phyloP scores from a whole-genome alignment of 2,797 vertebrate species.

The Pangasius macronema region DNA sequence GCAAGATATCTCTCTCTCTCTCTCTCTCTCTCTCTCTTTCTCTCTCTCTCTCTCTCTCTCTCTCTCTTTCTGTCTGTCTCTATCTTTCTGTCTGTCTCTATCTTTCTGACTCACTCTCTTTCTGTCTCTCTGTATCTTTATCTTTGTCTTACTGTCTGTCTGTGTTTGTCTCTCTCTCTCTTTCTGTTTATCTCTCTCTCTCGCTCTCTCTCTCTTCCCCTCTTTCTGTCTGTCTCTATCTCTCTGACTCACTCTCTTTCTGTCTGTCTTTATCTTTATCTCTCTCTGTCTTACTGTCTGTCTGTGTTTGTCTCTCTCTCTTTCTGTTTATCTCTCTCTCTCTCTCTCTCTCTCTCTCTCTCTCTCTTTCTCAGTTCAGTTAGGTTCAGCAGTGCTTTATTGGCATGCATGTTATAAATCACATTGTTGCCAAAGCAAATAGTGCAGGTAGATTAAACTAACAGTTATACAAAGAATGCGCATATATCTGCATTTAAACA shows the following conservation, averaged over 20 bases:
- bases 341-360: neutral
- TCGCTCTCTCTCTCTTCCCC: too few relatives aligned
- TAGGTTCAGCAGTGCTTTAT: too few relatives aligned
- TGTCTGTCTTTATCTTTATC: neutral
- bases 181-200: too few relatives aligned
- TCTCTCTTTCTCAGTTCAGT: neutral
- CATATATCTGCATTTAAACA: too few relatives aligned
- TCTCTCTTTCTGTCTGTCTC: neutral
- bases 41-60: too few relatives aligned
- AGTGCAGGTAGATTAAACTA: too few relatives aligned
- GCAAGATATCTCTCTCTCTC: neutral
- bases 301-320: neutral
- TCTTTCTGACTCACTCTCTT: neutral
- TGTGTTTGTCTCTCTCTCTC: neutral
- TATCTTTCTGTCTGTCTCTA: neutral
- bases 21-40: too few relatives aligned
- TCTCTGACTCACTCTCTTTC: neutral
- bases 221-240: neutral
- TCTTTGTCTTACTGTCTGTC: neutral
- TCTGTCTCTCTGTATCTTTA: too few relatives aligned
- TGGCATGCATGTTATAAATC: too few relatives aligned
- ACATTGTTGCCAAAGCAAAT: too few relatives aligned
- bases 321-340: too few relatives aligned
- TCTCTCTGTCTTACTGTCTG: neutral
- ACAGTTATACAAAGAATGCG: too few relatives aligned